Percentiles rank a stretch among this genome's conserved stretches.
Evolutionary conservation across 1,140 invertebrate species (phyloP).

Genomic region (Brachionus rubens): DNA sequence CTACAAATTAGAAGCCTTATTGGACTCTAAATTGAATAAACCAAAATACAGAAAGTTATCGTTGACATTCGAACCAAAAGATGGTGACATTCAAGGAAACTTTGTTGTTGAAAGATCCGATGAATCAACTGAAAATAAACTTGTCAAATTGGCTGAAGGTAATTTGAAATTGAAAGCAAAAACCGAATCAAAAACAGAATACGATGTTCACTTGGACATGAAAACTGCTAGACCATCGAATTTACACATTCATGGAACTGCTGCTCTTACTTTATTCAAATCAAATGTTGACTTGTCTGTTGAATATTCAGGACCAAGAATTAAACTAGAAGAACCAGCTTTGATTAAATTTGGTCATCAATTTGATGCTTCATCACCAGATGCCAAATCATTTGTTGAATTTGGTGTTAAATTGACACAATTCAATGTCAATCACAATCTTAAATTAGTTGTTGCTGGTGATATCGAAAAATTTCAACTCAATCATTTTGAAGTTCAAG

Average conservation of each 20-base stretch:
- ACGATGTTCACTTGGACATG: conserved; percentile 4
- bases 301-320: not conserved
- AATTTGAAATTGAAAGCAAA: not conserved
- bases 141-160: not conserved
- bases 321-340: not conserved
- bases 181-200: not conserved
- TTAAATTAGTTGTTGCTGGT: not conserved
- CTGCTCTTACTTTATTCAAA: not conserved
- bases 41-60: conserved; percentile 1
- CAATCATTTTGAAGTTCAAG: conserved; percentile 10
- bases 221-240: not conserved
- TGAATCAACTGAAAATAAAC: not conserved
- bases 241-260: not conserved
- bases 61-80: not conserved
- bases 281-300: conserved; percentile 18
- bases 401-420: not conserved
- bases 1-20: not conserved
- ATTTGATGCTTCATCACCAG: conserved; percentile 6
- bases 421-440: not conserved
- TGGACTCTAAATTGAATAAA: not conserved
- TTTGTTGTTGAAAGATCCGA: not conserved
- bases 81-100: not conserved
- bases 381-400: not conserved
- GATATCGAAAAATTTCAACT: not conserved
- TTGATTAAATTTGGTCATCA: not conserved